Evolutionary conservation across 2,797 vertebrate species (phyloP).

Genomic region (Betta splendens): DNA sequence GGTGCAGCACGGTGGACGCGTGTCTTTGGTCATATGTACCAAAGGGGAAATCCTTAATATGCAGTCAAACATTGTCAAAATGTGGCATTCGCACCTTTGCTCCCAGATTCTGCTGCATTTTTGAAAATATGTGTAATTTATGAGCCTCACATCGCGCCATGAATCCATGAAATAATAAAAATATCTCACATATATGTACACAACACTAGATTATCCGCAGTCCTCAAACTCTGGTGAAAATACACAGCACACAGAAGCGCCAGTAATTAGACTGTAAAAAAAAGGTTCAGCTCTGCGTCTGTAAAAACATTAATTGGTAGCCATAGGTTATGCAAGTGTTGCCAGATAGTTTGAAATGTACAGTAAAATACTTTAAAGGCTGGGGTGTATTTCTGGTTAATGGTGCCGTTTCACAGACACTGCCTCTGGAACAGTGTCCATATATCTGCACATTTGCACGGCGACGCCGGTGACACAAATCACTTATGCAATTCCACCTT

Average conservation of each 20-base stretch:
- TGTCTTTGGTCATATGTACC: too few species aligned
- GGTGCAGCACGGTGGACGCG: too few species aligned
- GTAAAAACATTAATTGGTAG: conserved; percentile 21
- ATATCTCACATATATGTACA: background rate
- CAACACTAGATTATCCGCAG: background rate
- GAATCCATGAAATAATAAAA: background rate
- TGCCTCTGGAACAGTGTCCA: conserved; percentile 16
- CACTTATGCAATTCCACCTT: conserved; percentile 31
- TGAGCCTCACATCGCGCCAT: background rate
- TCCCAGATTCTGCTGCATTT: background rate
- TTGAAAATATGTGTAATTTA: background rate
- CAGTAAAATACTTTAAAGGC: conserved; percentile 15
- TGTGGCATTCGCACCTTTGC: background rate
- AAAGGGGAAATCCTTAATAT: conserved; percentile 1
- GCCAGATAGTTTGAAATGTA: conserved; percentile 15
- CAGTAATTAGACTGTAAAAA: conserved; percentile 4
- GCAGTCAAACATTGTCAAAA: background rate
- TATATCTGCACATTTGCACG: conserved; percentile 21
- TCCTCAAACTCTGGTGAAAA: background rate
- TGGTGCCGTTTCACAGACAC: conserved; percentile 12
- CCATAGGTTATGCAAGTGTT: conserved; percentile 16
- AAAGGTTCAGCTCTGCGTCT: conserved; percentile 6
- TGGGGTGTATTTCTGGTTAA: conserved; percentile 17
- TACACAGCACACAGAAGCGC: background rate
- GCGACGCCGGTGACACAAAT: conserved; percentile 38